These are phyloP conservation scores for Dynastes maya DNA, from an alignment of 2,888 invertebrate species.

Conservation along the genomic window DNA sequence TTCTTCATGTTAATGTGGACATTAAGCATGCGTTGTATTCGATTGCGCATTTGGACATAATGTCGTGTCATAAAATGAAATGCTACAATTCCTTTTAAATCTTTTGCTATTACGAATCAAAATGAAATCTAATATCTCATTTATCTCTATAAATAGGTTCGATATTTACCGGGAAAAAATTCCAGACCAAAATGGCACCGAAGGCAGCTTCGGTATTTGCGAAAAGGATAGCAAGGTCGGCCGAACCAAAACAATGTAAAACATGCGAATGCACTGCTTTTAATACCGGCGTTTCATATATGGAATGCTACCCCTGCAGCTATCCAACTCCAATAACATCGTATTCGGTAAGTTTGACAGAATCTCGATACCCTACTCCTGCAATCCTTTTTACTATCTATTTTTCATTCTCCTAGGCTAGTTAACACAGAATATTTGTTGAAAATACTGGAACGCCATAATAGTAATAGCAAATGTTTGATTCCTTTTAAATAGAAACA, in stretches of 20 bases:
- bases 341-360: constrained; percentile 70
- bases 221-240: constrained; percentile 78
- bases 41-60: constrained; percentile 8
- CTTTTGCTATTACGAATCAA: background rate
- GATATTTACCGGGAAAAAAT: constrained; percentile 76
- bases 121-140: too few species aligned
- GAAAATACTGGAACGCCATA: too few species aligned
- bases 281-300: constrained; percentile 77
- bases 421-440: too few species aligned
- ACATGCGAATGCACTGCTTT: constrained; percentile 81
- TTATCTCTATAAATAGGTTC: constrained; percentile 69
- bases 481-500: too few species aligned
- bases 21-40: constrained; percentile 49
- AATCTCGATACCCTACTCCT: background rate
- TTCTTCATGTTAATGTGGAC: constrained; percentile 54
- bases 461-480: too few species aligned
- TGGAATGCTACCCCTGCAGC: constrained; percentile 78
- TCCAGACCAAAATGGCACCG: constrained; percentile 74
- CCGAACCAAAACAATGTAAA: constrained; percentile 75
- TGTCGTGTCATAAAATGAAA: constrained; percentile 13
- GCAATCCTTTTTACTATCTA: background rate
- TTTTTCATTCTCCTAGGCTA: too few species aligned
- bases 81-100: constrained; percentile 15
- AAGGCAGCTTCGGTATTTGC: constrained; percentile 80
- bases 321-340: constrained; percentile 71